Evolutionary conservation across 2,888 invertebrate species (phyloP).

Genomic region (Allophyes oxyacanthae): DNA sequence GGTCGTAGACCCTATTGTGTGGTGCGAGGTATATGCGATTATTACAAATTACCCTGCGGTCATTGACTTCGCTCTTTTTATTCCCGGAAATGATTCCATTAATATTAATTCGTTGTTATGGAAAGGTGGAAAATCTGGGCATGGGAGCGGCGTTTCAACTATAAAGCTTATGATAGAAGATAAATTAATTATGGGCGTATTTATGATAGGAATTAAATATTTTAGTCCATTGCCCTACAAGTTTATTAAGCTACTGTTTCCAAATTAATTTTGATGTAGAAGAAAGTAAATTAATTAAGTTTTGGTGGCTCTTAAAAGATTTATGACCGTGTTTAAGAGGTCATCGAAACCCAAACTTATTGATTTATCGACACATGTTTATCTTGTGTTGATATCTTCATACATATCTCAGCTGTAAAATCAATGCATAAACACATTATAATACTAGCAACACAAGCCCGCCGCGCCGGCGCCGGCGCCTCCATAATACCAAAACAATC

Average conservation of each 20-base stretch:
- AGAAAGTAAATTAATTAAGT: constrained; percentile 40
- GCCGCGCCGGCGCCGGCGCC: no score
- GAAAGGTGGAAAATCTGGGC: constrained; percentile 46
- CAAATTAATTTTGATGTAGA: constrained; percentile 25
- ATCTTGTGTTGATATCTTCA: constrained; percentile 20
- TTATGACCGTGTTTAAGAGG: constrained; percentile 36
- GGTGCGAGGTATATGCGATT: constrained; percentile 46
- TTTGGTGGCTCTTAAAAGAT: constrained; percentile 29
- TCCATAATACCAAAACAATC: constrained; percentile 24
- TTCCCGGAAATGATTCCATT: constrained; percentile 50
- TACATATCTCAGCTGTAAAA: constrained; percentile 23
- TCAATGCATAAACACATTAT: constrained; percentile 33
- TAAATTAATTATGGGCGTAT: constrained; percentile 33
- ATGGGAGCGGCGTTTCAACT: constrained; percentile 27
- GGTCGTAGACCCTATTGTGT: constrained; percentile 61
- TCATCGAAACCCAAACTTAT: constrained; percentile 25
- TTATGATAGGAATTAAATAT: constrained; percentile 43
- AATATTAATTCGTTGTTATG: constrained; percentile 46
- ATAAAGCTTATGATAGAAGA: constrained; percentile 32
- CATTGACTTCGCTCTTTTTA: constrained; percentile 27
- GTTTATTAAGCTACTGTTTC: constrained; percentile 47
- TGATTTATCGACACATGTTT: constrained; percentile 34
- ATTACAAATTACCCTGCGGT: constrained; percentile 42
- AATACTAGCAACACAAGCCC: constrained; percentile 15
- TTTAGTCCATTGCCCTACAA: constrained; percentile 36